phyloP scores from a whole-genome alignment of 2,113 vertebrate genomes.

The Puffinus mauretanicus region DNA sequence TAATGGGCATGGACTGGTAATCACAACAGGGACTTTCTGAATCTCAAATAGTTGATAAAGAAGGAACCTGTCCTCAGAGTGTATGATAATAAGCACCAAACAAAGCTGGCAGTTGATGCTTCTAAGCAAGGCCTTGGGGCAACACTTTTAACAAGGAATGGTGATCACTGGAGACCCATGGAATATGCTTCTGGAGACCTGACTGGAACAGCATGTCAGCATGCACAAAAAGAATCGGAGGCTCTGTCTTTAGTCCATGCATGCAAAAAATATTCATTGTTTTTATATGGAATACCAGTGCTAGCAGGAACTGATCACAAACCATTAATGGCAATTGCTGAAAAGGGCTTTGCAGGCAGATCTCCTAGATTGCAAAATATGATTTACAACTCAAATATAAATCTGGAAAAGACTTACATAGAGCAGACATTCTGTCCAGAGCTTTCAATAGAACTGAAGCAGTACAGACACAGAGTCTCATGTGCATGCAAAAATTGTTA shows the following conservation, averaged over 20 bases:
- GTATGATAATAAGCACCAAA: constrained; percentile 59
- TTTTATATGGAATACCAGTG: not conserved
- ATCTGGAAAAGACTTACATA: not conserved
- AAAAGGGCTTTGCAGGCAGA: not conserved
- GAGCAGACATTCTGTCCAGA: not conserved
- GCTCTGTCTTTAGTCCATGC: not conserved
- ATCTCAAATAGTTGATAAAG: constrained; percentile 58
- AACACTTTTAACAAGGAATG: constrained; percentile 58
- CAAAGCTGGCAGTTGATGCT: constrained; percentile 51
- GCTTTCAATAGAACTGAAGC: not conserved
- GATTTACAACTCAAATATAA: not conserved
- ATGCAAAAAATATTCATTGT: not conserved
- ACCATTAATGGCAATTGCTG: not conserved
- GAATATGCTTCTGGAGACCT: constrained; percentile 49
- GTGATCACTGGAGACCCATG: constrained; percentile 60
- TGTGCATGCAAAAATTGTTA: not conserved
- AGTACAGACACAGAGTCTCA: not conserved
- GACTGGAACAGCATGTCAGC: constrained; percentile 46
- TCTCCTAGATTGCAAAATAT: not conserved
- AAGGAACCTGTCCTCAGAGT: constrained; percentile 43
- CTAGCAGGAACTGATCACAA: not conserved
- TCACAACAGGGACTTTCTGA: constrained; percentile 60
- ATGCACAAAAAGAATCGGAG: not conserved
- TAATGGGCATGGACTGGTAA: constrained; percentile 33
- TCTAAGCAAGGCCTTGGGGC: constrained; percentile 65